Percentiles rank a stretch among this genome's conserved stretches.
These are phyloP conservation scores for Chrysemys picta DNA, from an alignment of 2,113 vertebrate species.

Conservation along the genomic window DNA sequence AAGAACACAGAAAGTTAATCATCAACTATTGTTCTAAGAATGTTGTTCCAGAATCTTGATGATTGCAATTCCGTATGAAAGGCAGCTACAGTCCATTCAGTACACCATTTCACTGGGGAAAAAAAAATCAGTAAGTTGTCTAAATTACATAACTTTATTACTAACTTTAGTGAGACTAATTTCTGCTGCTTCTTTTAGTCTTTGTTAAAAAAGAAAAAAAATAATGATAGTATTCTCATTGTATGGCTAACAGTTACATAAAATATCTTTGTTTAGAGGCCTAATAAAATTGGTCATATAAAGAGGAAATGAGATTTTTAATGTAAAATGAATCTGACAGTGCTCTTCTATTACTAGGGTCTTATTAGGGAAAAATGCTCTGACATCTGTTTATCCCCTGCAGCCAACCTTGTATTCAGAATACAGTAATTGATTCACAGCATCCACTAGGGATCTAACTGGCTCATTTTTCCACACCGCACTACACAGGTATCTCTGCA, in stretches of 20 bases:
- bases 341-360: conserved; percentile 89
- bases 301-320: conserved; percentile 87
- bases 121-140: conserved; percentile 7
- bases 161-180: conserved; percentile 22
- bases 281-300: conserved; percentile 86
- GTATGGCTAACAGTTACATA: conserved; percentile 76
- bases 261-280: conserved; percentile 85
- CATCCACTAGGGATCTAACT: conserved; percentile 89
- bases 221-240: conserved; percentile 70
- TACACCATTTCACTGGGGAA: background rate
- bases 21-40: conserved; percentile 25
- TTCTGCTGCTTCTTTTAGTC: conserved; percentile 53
- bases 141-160: conserved; percentile 42
- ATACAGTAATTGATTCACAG: conserved; percentile 95
- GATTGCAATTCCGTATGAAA: conserved; percentile 67
- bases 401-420: conserved; percentile 93
- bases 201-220: conserved; percentile 67
- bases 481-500: conserved; percentile 88
- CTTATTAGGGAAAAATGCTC: conserved; percentile 91
- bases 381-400: conserved; percentile 92
- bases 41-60: conserved; percentile 32
- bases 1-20: conserved; percentile 24
- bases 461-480: conserved; percentile 85
- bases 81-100: conserved; percentile 19
- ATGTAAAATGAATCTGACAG: conserved; percentile 89